These are phyloP conservation scores for Cepaea hortensis DNA, from an alignment of 2,888 invertebrate species.

Conservation along the genomic window DNA sequence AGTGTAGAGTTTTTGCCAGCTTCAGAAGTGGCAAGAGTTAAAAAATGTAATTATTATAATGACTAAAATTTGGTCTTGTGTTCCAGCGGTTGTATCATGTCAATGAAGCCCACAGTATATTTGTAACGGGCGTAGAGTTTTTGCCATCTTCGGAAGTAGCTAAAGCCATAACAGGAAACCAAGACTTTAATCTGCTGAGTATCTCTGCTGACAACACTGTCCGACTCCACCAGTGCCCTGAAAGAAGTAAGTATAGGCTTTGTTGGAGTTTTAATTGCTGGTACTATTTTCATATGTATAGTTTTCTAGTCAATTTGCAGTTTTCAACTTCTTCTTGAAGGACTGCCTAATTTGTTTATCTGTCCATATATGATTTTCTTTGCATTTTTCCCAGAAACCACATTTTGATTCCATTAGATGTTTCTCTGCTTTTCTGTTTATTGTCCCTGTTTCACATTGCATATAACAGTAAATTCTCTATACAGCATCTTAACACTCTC, in stretches of 20 bases:
- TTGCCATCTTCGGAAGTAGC: conserved; percentile 80
- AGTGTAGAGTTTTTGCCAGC: conserved; percentile 92
- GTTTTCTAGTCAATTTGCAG: too few species aligned
- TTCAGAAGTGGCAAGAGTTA: conserved; percentile 63
- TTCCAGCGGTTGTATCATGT: conserved; percentile 87
- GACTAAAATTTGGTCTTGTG: background rate
- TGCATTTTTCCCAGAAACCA: too few species aligned
- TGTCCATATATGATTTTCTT: too few species aligned
- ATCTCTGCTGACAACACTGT: conserved; percentile 93
- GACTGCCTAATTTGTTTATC: too few species aligned
- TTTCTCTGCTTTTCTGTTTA: too few species aligned
- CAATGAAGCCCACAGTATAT: conserved; percentile 92
- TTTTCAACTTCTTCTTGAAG: too few species aligned
- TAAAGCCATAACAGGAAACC: conserved; percentile 76
- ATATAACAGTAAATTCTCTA: too few species aligned
- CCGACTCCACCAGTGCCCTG: conserved; percentile 71
- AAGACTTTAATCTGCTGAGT: conserved; percentile 90
- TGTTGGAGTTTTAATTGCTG: background rate
- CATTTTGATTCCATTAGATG: too few species aligned
- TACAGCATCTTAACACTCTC: too few species aligned
- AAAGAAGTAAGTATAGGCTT: conserved; percentile 61
- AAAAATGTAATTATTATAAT: conserved; percentile 75
- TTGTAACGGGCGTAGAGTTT: conserved; percentile 97
- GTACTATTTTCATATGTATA: background rate
- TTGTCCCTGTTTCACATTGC: too few species aligned